A percentile compares a stretch with the other conserved stretches of the same genome.
phyloP scores from a whole-genome alignment of 2,113 vertebrate genomes.

The Turnix velox region DNA sequence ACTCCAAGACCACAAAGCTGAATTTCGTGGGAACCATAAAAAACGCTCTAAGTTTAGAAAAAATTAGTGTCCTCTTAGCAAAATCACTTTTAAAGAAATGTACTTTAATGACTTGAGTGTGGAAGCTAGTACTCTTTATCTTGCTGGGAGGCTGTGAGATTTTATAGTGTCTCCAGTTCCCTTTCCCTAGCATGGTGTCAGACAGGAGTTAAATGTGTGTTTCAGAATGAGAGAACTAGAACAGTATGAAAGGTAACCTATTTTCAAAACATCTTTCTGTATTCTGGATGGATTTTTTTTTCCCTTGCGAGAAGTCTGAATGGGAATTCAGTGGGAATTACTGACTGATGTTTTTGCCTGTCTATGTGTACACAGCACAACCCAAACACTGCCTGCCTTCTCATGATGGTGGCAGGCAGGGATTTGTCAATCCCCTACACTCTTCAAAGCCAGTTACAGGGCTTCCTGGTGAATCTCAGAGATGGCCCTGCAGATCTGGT shows the following conservation, averaged over 20 bases:
- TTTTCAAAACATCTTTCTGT: not conserved
- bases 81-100: not conserved
- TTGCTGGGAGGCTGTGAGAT: not conserved
- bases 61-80: not conserved
- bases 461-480: not conserved
- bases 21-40: not conserved
- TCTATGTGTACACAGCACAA: not conserved
- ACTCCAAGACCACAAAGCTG: not conserved
- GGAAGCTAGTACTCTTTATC: not conserved
- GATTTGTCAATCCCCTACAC: not conserved
- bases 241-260: not conserved
- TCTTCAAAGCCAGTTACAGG: not conserved
- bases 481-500: not conserved
- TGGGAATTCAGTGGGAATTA: not conserved
- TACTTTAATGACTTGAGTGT: not conserved
- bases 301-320: not conserved
- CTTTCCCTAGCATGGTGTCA: not conserved
- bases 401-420: not conserved
- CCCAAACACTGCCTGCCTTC: not conserved
- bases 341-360: not conserved
- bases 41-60: not conserved
- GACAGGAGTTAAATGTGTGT: not conserved
- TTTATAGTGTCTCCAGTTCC: not conserved
- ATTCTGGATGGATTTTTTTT: slow-evolving; percentile 8
- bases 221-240: not conserved